These are phyloP conservation scores for Aplodontia rufa DNA, from an alignment of 2,113 vertebrate genomes.

Conservation along the genomic window DNA sequence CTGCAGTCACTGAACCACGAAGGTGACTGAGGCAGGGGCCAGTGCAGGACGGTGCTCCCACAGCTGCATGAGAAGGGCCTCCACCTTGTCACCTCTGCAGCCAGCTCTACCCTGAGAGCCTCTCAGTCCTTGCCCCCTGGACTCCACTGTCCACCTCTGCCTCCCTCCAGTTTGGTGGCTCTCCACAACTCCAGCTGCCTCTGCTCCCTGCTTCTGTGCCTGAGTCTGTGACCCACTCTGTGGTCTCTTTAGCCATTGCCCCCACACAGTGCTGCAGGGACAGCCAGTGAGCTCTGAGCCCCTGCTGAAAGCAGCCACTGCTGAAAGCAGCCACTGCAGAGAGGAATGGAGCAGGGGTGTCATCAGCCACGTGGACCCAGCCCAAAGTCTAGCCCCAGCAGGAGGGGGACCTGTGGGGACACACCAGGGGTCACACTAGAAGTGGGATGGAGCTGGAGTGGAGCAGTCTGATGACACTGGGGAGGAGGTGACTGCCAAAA, in stretches of 20 bases:
- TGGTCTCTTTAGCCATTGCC: too few species aligned
- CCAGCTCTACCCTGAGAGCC: too few species aligned
- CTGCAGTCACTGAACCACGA: too few species aligned
- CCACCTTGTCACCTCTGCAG: too few species aligned
- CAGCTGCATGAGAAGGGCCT: neutral
- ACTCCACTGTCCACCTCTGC: neutral
- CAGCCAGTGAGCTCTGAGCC: too few species aligned
- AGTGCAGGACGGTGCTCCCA: too few species aligned
- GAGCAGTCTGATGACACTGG: too few species aligned
- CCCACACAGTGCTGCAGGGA: neutral
- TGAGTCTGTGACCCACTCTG: neutral
- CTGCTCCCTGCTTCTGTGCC: fast-evolving
- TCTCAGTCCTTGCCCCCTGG: neutral
- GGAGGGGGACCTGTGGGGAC: neutral
- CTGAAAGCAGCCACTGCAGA: neutral
- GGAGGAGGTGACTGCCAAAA: too few species aligned
- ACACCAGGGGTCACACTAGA: too few species aligned
- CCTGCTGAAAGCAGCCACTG: neutral
- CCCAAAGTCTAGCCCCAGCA: neutral
- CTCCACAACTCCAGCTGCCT: neutral
- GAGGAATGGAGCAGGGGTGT: neutral
- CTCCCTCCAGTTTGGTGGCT: neutral
- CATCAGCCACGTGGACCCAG: neutral
- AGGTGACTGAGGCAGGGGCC: neutral
- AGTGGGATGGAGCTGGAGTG: too few species aligned